phyloP scores from a whole-genome alignment of 35 echinoderm and acorn worm genomes.

The Apostichopus californicus region DNA sequence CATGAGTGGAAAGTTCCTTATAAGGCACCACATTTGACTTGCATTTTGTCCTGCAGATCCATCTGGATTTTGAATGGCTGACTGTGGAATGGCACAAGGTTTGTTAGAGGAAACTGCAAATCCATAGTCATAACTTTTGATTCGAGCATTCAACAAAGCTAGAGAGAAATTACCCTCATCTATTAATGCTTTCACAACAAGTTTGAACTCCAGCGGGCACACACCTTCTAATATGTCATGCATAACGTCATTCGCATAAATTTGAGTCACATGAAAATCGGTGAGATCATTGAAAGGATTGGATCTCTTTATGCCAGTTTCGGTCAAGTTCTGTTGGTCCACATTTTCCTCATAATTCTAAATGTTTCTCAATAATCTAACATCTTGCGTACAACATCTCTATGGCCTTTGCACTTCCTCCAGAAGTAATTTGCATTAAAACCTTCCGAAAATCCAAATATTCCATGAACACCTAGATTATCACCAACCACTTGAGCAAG shows the following conservation, averaged over 20 bases:
- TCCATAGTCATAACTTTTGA: slow-evolving; percentile 19
- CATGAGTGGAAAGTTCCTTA: slow-evolving; percentile 53
- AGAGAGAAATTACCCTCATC: slow-evolving; percentile 50
- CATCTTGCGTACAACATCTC: background rate
- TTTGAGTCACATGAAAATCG: slow-evolving; percentile 46
- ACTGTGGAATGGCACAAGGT: slow-evolving; percentile 11
- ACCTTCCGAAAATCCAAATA: slow-evolving; percentile 61
- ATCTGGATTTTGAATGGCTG: slow-evolving; percentile 57
- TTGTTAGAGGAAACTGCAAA: slow-evolving; percentile 53
- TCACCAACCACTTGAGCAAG: too few relatives aligned
- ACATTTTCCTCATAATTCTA: slow-evolving; percentile 33
- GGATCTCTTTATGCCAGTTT: slow-evolving; percentile 1
- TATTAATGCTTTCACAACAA: slow-evolving; percentile 36
- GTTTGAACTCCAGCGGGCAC: background rate
- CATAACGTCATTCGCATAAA: slow-evolving; percentile 38
- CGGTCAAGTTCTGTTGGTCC: background rate
- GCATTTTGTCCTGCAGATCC: slow-evolving; percentile 63
- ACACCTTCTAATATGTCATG: slow-evolving; percentile 42
- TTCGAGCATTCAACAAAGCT: slow-evolving; percentile 29
- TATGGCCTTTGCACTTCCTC: slow-evolving; percentile 62
- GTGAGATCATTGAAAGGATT: slow-evolving; percentile 18
- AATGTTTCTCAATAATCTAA: background rate
- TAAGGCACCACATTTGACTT: slow-evolving; percentile 65
- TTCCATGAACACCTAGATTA: slow-evolving; percentile 47
- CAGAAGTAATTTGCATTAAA: slow-evolving; percentile 67